Evolutionary conservation across 2,888 invertebrate species (phyloP).

Genomic region (Eilema caniola): DNA sequence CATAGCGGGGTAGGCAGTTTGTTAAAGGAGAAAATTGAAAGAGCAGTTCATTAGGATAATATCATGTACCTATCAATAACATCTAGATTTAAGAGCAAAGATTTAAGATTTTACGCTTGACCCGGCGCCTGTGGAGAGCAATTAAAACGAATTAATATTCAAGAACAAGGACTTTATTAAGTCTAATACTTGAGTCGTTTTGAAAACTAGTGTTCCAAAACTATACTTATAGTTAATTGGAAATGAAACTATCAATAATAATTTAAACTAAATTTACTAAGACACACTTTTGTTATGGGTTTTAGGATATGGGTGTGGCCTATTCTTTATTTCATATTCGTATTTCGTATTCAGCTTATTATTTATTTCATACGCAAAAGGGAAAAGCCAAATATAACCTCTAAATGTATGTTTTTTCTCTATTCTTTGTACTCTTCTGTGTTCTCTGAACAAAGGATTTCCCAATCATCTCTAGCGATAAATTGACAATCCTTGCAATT

Average conservation of each 20-base stretch:
- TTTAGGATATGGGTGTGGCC: too few relatives aligned
- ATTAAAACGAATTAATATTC: slow-evolving; percentile 3
- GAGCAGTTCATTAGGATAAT: not conserved
- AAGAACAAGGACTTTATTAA: not conserved
- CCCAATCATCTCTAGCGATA: too few relatives aligned
- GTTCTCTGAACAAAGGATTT: too few relatives aligned
- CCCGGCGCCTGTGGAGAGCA: not conserved
- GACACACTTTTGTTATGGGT: not conserved
- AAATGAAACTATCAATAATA: not conserved
- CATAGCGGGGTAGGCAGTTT: not conserved
- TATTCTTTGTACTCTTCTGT: too few relatives aligned
- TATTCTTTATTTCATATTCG: too few relatives aligned
- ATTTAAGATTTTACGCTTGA: slow-evolving; percentile 1
- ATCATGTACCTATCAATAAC: not conserved
- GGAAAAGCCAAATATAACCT: too few relatives aligned
- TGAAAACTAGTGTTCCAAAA: not conserved
- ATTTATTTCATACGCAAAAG: too few relatives aligned
- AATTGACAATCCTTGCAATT: too few relatives aligned
- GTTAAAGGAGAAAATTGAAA: not conserved
- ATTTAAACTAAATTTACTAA: not conserved
- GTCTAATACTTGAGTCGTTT: not conserved
- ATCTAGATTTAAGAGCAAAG: slow-evolving; percentile 1
- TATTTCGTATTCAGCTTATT: too few relatives aligned
- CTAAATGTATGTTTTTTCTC: too few relatives aligned
- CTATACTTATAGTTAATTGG: not conserved